A percentile compares a stretch with the other conserved stretches of the same genome.
These are phyloP conservation scores for Hirtodrosophila cameraria DNA, from an alignment of 2,888 invertebrate genomes.

Conservation along the genomic window DNA sequence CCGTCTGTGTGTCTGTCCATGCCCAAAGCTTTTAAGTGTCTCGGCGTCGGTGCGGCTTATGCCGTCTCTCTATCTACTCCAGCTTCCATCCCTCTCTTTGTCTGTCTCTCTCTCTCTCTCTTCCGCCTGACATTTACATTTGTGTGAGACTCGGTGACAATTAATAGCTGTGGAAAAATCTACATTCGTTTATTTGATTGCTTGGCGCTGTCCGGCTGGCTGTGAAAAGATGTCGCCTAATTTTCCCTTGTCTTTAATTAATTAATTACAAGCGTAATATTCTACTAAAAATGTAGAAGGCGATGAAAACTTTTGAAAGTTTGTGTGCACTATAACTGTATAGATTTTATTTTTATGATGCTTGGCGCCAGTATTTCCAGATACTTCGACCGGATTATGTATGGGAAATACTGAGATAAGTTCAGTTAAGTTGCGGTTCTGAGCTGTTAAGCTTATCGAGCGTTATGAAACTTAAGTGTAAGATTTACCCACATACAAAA, in stretches of 20 bases:
- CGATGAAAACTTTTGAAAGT: constrained; percentile 43
- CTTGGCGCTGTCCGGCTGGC: constrained; percentile 42
- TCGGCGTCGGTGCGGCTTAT: constrained; percentile 81
- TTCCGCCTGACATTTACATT: constrained; percentile 73
- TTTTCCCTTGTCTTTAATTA: constrained; percentile 68
- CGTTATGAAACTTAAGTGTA: constrained; percentile 27
- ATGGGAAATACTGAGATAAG: constrained; percentile 40
- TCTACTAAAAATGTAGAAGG: constrained; percentile 18
- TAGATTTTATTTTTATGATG: constrained; percentile 27
- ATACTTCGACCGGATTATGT: constrained; percentile 26
- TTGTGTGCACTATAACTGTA: constrained; percentile 24
- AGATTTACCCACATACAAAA: constrained; percentile 22
- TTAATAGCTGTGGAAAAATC: constrained; percentile 77
- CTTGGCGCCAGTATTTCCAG: constrained; percentile 46
- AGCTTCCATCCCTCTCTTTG: constrained; percentile 13
- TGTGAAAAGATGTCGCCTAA: constrained; percentile 77
- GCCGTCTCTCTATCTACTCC: constrained; percentile 33
- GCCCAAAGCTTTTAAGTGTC: constrained; percentile 81
- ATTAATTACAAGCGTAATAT: constrained; percentile 65
- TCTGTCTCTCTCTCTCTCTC: constrained; percentile 4
- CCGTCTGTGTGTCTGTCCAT: constrained; percentile 27
- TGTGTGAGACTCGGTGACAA: constrained; percentile 58
- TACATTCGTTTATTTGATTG: constrained; percentile 51
- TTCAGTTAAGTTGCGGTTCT: neutral
- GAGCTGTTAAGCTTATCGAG: constrained; percentile 21